Evolutionary conservation across 1,140 invertebrate species (phyloP), one percentile per base, ranked within the genome.

Genomic region (Nymphalis io): DNA sequence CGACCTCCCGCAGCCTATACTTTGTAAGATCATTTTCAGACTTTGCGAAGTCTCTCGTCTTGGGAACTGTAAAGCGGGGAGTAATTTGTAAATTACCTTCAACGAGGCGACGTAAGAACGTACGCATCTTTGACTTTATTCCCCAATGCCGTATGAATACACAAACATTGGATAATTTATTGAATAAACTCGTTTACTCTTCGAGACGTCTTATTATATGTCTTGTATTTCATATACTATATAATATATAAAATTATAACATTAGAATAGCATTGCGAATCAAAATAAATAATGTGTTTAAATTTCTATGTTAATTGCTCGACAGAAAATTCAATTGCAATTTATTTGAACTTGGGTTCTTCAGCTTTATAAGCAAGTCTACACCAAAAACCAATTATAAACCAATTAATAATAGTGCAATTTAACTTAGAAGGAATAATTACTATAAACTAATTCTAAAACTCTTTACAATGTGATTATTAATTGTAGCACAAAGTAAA

Each of bases 1-100:
- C 86, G 80, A 71, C 80, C 70, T 71, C 85, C 78, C 79, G 68
- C 80, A 74, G 81, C 80, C 80, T 82, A 85, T 82, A 89, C 88
- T 91, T 89, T 82, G 78, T 78, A 84, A 90, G 89, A 90, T 88
- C 85, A 87, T 92, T 91, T 82, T 84, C 81, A 89, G 87, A 85
- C 88, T 86, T 86, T 70, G 69, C 73, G 62, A 73, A 85, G 83
- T 82, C 70, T 40, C 69, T 74, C 62, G 79, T 83, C 85, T 80
- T 72, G 84, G 84, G 85, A 84, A 74, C 79, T 72, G 75, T 82
- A 82, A 81, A 81, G 72, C 70, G 73, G 74, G 68, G 78, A 76
- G 79, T 84, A 78, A 87, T 87, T 88, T 87, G 78, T 79, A 82
- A 84, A 85, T 84, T 82, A 82, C 74, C 76, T 78, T 62, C 79